These are phyloP conservation scores for Synchiropus splendidus DNA, from an alignment of 2,113 vertebrate genomes.

Conservation along the genomic window DNA sequence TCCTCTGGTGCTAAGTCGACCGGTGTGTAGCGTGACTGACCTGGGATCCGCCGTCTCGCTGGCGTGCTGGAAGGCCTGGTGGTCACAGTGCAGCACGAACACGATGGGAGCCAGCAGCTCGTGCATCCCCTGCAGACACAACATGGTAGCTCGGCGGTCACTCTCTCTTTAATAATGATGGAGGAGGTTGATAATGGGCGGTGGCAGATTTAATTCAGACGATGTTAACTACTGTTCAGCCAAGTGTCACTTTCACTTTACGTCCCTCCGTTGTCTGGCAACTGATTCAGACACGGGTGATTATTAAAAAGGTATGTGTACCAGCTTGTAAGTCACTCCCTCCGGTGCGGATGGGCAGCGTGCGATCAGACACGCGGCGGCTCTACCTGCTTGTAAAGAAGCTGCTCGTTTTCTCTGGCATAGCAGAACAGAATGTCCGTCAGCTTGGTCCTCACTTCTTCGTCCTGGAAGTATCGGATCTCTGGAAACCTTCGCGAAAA, in stretches of 20 bases:
- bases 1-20: too few relatives aligned
- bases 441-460: constrained; percentile 90
- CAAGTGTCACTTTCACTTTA: constrained; percentile 57
- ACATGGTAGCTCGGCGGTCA: constrained; percentile 36
- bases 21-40: constrained; percentile 64
- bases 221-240: constrained; percentile 37
- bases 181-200: constrained; percentile 43
- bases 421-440: constrained; percentile 98
- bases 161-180: constrained; percentile 47
- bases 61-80: constrained; percentile 94
- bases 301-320: constrained; percentile 11
- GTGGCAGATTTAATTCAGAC: constrained; percentile 51
- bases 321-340: neutral
- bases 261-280: constrained; percentile 31
- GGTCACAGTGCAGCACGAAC: constrained; percentile 94
- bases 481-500: constrained; percentile 81
- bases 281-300: constrained; percentile 33
- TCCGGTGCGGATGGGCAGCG: neutral
- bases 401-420: constrained; percentile 93
- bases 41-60: constrained; percentile 88
- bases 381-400: constrained; percentile 95
- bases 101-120: constrained; percentile 92
- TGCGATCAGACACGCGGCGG: neutral
- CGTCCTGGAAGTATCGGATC: constrained; percentile 95
- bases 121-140: constrained; percentile 84